These are phyloP conservation scores for Noctua comes DNA, from an alignment of 2,888 invertebrate genomes.

Conservation along the genomic window DNA sequence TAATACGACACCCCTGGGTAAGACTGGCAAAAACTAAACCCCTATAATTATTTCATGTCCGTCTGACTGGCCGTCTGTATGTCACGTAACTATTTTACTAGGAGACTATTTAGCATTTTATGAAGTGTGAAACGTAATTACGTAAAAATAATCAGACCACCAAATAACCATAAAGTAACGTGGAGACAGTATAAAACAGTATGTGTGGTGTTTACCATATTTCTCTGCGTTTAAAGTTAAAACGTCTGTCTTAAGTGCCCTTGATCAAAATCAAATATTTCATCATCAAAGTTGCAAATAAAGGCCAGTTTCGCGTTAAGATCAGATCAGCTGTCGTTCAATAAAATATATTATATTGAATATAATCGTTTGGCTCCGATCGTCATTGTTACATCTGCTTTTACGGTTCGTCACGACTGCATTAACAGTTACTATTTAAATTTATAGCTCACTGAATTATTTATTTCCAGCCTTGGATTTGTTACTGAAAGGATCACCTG, in stretches of 20 bases:
- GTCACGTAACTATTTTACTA: neutral
- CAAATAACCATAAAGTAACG: no score
- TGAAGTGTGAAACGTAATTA: neutral
- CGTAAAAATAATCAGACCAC: neutral
- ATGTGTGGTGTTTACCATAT: neutral
- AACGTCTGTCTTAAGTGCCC: neutral
- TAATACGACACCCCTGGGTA: no score
- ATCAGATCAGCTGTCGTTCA: slow-evolving; percentile 54
- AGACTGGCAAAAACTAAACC: neutral
- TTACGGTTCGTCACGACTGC: slow-evolving; percentile 66
- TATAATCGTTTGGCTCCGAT: slow-evolving; percentile 46
- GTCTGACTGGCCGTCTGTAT: neutral
- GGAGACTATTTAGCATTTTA: neutral
- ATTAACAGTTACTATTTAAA: slow-evolving; percentile 65
- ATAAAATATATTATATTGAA: slow-evolving; percentile 56
- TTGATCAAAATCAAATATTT: slow-evolving; percentile 18
- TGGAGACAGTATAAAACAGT: neutral
- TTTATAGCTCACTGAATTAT: slow-evolving; percentile 56
- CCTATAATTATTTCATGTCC: neutral
- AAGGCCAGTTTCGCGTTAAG: slow-evolving; percentile 24
- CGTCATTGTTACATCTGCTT: slow-evolving; percentile 65
- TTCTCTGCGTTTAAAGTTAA: neutral
- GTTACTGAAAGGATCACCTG: slow-evolving; percentile 49
- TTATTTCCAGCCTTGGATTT: slow-evolving; percentile 59
- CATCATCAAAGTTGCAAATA: slow-evolving; percentile 7